Evolutionary conservation across 2,888 invertebrate genomes (phyloP).

Genomic region (Ptilodon capucinus): DNA sequence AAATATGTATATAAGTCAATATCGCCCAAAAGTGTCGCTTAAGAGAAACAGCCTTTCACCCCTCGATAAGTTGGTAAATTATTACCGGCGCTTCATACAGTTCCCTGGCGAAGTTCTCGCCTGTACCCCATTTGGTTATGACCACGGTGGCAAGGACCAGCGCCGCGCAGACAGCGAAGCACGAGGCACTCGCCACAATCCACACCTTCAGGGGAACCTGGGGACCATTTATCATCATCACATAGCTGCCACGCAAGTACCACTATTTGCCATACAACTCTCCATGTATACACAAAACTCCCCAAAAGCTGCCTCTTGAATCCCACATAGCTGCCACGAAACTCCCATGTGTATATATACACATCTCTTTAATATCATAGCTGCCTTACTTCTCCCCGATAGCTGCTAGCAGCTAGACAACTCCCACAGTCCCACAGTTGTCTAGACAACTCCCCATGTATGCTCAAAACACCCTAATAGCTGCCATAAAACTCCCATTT

Average conservation of each 20-base stretch:
- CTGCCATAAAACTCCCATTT: not conserved
- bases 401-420: not conserved
- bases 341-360: too few relatives aligned
- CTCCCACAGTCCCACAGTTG: not conserved
- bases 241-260: not conserved
- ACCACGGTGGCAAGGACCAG: constrained; percentile 71
- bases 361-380: too few relatives aligned
- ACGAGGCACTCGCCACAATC: constrained; percentile 71
- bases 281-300: too few relatives aligned
- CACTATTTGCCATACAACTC: not conserved
- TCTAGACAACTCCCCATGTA: too few relatives aligned
- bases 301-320: too few relatives aligned
- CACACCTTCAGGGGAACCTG: constrained; percentile 75
- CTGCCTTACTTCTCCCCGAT: too few relatives aligned
- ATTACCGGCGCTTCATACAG: constrained; percentile 47
- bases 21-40: too few relatives aligned
- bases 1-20: too few relatives aligned
- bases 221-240: constrained; percentile 5
- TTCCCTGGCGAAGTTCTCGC: constrained; percentile 45
- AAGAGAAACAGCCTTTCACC: too few relatives aligned
- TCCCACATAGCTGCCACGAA: too few relatives aligned
- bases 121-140: constrained; percentile 65
- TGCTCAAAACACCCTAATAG: not conserved
- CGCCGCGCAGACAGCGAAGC: constrained; percentile 70
- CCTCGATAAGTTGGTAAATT: too few relatives aligned